Evolutionary conservation across 2,888 invertebrate genomes (phyloP).

Genomic region (Spicauda simplicius): DNA sequence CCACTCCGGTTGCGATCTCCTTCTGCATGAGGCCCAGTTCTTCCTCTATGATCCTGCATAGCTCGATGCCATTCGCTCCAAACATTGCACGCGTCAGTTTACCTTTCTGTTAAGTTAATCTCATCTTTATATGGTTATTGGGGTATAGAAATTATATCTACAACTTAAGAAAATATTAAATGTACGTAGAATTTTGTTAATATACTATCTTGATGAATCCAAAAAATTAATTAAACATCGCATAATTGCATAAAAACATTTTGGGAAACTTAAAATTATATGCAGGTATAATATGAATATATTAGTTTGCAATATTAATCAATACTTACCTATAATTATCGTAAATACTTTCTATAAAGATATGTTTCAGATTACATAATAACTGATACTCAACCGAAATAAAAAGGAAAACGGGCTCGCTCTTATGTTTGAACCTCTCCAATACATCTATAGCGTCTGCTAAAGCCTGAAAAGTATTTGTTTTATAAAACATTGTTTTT

Average conservation of each 20-base stretch:
- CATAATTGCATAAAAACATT: no score
- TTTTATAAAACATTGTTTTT: no score
- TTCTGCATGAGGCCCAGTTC: constrained; percentile 54
- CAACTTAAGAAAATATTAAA: no score
- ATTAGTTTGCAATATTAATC: no score
- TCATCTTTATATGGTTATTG: neutral
- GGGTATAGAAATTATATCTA: neutral
- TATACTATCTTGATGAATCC: no score
- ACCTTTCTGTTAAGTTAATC: constrained; percentile 55
- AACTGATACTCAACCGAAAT: constrained; percentile 69
- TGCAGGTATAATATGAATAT: no score
- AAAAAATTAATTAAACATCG: no score
- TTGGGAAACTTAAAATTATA: no score
- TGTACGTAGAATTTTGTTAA: no score
- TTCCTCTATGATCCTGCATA: constrained; percentile 69
- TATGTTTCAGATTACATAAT: neutral
- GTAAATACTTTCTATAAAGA: no score
- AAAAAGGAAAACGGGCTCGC: constrained; percentile 90
- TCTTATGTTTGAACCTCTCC: constrained; percentile 85
- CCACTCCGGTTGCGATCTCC: constrained; percentile 53
- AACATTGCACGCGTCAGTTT: constrained; percentile 78
- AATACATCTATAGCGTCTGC: constrained; percentile 85
- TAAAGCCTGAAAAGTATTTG: constrained; percentile 70
- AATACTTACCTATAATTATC: no score
- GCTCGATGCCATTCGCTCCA: constrained; percentile 77